A percentile compares a stretch with the other conserved stretches of the same genome.
These are phyloP conservation scores for Dorcus parallelipipedus DNA, from an alignment of 2,888 invertebrate species.

Conservation along the genomic window DNA sequence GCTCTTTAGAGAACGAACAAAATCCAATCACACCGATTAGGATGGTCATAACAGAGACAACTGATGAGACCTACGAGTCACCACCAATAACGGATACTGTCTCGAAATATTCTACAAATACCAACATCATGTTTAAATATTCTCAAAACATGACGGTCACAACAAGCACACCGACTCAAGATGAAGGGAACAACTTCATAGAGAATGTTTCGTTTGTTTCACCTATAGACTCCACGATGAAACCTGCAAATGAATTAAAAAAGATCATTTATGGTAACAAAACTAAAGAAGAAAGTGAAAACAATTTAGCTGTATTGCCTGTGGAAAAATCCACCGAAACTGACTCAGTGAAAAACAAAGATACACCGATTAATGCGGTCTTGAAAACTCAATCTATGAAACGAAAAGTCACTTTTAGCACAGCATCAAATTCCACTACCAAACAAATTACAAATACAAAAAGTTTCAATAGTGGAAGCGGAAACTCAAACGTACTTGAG, in stretches of 20 bases:
- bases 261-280: no score
- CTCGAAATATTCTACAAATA: conserved; percentile 13
- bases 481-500: no score
- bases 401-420: neutral
- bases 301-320: no score
- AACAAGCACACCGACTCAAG: conserved; percentile 39
- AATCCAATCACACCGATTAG: conserved; percentile 16
- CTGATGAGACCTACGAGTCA: conserved; percentile 20
- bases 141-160: conserved; percentile 18
- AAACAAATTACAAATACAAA: no score
- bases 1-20: conserved; percentile 18
- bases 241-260: neutral
- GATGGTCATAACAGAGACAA: conserved; percentile 19
- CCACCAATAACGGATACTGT: conserved; percentile 23
- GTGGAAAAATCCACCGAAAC: no score
- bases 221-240: conserved; percentile 26
- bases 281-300: no score
- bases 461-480: no score
- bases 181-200: conserved; percentile 20
- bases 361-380: neutral
- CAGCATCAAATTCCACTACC: no score
- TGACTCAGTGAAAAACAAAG: no score
- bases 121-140: conserved; percentile 7
- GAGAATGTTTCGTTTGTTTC: conserved; percentile 30
- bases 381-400: neutral